These are phyloP conservation scores for Enteromius mattozi DNA, from an alignment of 2,797 vertebrate genomes.

Conservation along the genomic window DNA sequence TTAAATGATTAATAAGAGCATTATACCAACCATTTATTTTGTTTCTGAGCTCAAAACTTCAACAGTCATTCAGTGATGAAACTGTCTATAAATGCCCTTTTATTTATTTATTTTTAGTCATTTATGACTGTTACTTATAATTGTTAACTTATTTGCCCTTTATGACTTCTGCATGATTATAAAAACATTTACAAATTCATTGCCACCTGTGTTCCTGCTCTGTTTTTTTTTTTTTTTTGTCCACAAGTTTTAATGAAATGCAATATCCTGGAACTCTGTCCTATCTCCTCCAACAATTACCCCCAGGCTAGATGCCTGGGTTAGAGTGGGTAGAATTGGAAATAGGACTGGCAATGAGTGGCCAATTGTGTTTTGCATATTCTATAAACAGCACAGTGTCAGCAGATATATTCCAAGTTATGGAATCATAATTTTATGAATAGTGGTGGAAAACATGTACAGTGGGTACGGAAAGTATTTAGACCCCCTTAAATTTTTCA, in stretches of 20 bases:
- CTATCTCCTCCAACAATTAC: not conserved
- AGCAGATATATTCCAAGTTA: not conserved
- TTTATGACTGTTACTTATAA: not conserved
- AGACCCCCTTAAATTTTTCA: too few relatives aligned
- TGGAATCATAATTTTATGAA: not conserved
- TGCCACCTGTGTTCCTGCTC: not conserved
- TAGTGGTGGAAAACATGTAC: not conserved
- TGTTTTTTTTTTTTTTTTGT: not conserved
- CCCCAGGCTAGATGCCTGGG: not conserved
- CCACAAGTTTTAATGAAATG: not conserved
- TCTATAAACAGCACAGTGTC: not conserved
- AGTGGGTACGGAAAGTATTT: too few relatives aligned
- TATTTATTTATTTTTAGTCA: not conserved
- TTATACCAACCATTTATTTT: not conserved
- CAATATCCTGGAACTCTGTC: not conserved
- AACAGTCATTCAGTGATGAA: not conserved
- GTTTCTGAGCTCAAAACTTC: not conserved
- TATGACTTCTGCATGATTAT: not conserved
- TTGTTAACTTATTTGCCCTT: not conserved
- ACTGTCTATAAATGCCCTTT: too few relatives aligned
- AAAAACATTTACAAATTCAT: not conserved
- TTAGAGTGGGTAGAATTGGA: not conserved
- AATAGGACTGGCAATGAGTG: not conserved
- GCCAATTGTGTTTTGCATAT: slow-evolving; percentile 17
- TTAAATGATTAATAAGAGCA: not conserved